Conservation (phyloP, 2,888 invertebrate genomes). For the Dolichomitus sp. region DNA sequence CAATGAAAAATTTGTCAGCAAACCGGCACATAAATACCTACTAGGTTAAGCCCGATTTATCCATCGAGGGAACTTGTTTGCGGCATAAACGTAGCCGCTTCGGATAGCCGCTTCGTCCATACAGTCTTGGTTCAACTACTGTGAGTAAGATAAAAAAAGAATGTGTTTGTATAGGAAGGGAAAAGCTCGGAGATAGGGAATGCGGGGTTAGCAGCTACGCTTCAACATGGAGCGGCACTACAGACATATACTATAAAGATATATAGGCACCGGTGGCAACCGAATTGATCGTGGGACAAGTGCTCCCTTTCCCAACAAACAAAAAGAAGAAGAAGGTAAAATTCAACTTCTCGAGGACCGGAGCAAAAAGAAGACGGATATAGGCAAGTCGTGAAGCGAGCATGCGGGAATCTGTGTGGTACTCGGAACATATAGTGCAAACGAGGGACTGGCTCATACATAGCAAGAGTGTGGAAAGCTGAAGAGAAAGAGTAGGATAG, state of each 20-base stretch:
- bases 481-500: not conserved
- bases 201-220: not conserved
- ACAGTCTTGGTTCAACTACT: constrained; percentile 7
- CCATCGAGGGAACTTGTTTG: constrained; percentile 16
- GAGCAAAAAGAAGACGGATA: not conserved
- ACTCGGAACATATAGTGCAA: constrained; percentile 19
- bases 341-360: constrained; percentile 18
- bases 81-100: constrained; percentile 13
- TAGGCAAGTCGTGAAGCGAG: constrained; percentile 1
- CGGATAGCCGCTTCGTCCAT: not conserved
- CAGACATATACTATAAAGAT: not conserved
- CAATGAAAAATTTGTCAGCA: not conserved
- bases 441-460: constrained; percentile 10
- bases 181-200: constrained; percentile 1
- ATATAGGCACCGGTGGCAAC: constrained; percentile 2
- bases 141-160: not conserved
- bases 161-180: not conserved
- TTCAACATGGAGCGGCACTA: not conserved
- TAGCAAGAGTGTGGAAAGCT: constrained; percentile 8
- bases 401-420: constrained; percentile 19
- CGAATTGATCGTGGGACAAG: constrained; percentile 22
- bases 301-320: not conserved
- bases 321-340: constrained; percentile 7
- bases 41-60: constrained; percentile 16
- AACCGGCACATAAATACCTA: not conserved